phyloP scores from a whole-genome alignment of 2,797 vertebrate species.

The Acipenser ruthenus region DNA sequence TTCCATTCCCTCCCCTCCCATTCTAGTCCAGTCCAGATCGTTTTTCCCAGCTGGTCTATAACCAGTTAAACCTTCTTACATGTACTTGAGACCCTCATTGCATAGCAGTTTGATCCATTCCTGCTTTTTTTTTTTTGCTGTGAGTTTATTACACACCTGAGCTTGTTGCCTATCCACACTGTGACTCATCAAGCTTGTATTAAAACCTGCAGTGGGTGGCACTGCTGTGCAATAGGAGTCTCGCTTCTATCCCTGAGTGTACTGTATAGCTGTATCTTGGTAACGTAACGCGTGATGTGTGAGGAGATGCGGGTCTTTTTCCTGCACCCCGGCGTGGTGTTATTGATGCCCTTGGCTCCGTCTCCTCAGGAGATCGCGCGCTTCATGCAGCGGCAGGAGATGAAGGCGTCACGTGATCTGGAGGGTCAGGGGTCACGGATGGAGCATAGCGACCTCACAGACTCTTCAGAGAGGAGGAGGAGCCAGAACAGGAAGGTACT shows the following conservation, averaged over 20 bases:
- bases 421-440: slow-evolving; percentile 38
- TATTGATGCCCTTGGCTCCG: too few relatives aligned
- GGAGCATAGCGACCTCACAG: slow-evolving; percentile 41
- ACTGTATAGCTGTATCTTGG: not conserved
- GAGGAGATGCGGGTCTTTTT: not conserved
- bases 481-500: slow-evolving; percentile 16
- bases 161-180: too few relatives aligned
- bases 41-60: not conserved
- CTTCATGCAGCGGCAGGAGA: slow-evolving; percentile 70
- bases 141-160: too few relatives aligned
- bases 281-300: too few relatives aligned
- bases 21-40: too few relatives aligned
- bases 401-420: slow-evolving; percentile 50
- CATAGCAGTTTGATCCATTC: too few relatives aligned
- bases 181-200: too few relatives aligned
- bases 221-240: too few relatives aligned
- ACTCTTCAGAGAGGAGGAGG: slow-evolving; percentile 36
- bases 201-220: too few relatives aligned
- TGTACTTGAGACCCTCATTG: not conserved
- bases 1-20: not conserved
- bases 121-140: too few relatives aligned
- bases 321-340: too few relatives aligned
- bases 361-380: slow-evolving; percentile 61
- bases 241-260: too few relatives aligned
- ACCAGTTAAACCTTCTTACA: not conserved